Percentiles rank a stretch among this genome's conserved stretches.
phyloP scores from a whole-genome alignment of 2,888 invertebrate genomes.

The Peribatodes rhomboidaria region DNA sequence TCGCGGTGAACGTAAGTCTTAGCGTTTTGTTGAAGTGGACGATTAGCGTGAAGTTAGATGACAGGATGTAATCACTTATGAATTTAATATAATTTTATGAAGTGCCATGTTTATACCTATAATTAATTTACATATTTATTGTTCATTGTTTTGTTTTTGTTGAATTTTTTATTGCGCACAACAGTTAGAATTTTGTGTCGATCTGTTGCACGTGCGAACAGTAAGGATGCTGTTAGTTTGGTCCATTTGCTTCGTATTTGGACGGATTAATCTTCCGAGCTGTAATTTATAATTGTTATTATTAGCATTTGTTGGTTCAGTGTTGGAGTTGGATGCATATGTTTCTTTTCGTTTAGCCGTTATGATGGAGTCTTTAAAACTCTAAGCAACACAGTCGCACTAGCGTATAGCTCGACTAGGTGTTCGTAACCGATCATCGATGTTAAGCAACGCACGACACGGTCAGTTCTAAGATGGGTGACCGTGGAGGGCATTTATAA shows the following conservation, averaged over 20 bases:
- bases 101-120: constrained; percentile 51
- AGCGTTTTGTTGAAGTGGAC: constrained; percentile 16
- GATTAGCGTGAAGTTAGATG: constrained; percentile 26
- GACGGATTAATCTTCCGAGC: no score
- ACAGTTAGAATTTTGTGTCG: constrained; percentile 14
- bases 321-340: not conserved
- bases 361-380: not conserved
- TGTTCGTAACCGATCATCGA: no score
- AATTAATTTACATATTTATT: constrained; percentile 30
- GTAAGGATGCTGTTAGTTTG: constrained; percentile 15
- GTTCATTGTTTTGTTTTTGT: constrained; percentile 37
- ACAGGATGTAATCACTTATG: constrained; percentile 33
- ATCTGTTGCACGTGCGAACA: constrained; percentile 8
- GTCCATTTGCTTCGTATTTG: not conserved
- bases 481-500: no score
- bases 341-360: not conserved
- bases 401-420: no score
- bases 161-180: constrained; percentile 36
- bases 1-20: not conserved
- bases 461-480: no score
- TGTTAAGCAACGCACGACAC: no score
- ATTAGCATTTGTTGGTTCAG: no score
- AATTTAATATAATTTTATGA: constrained; percentile 45
- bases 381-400: no score
- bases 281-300: no score